Evolutionary conservation across 2,797 vertebrate species (phyloP).

Genomic region (Uromys caudimaculatus): DNA sequence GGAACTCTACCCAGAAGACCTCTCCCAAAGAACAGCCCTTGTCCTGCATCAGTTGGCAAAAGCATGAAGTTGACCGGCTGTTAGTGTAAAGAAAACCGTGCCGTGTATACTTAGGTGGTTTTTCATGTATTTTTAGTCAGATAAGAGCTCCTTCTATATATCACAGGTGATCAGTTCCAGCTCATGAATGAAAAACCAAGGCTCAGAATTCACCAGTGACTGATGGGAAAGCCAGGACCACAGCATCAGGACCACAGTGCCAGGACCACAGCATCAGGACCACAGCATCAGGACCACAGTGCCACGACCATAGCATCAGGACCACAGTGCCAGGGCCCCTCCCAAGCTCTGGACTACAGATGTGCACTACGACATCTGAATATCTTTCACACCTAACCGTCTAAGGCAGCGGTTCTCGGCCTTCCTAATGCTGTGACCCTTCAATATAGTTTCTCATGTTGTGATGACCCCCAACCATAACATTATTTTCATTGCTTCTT

Average conservation of each 20-base stretch:
- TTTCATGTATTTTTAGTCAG: neutral
- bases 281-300: neutral
- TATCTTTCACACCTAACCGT: neutral
- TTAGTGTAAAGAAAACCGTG: neutral
- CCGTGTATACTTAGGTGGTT: accelerated
- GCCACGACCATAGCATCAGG: neutral
- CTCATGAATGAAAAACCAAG: neutral
- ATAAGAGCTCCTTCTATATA: neutral
- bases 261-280: neutral
- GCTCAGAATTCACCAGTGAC: neutral
- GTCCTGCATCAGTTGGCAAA: neutral
- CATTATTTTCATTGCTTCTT: neutral
- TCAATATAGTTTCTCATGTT: neutral
- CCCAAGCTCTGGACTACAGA: no score
- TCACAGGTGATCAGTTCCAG: neutral
- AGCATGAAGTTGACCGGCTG: neutral
- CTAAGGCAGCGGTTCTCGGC: neutral
- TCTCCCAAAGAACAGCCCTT: neutral
- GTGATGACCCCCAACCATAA: neutral
- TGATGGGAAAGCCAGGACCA: neutral
- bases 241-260: neutral
- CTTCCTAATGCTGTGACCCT: neutral
- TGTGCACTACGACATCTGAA: neutral
- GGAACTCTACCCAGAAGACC: neutral
- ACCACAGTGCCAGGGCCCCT: neutral